These are phyloP conservation scores for Phenganax marumi DNA, from an alignment of 92 coral and sea anemone genomes.

Conservation along the genomic window DNA sequence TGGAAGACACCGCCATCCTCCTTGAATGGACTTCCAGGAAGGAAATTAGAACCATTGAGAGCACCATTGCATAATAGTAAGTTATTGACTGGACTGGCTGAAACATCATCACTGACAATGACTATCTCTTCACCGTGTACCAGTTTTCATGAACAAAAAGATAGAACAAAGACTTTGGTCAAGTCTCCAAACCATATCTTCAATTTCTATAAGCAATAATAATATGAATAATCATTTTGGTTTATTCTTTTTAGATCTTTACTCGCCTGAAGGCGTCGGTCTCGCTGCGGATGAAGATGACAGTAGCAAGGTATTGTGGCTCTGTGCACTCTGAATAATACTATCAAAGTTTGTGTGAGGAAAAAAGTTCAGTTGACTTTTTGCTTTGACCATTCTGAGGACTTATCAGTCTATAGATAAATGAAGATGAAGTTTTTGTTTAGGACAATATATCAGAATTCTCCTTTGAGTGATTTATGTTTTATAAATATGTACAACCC, in stretches of 20 bases:
- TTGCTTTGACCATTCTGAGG: neutral
- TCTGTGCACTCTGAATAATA: neutral
- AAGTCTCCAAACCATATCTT: neutral
- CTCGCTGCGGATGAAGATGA: slow-evolving; percentile 9
- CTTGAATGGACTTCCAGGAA: slow-evolving; percentile 77
- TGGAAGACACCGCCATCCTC: slow-evolving; percentile 73
- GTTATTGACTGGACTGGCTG: neutral
- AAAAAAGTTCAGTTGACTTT: neutral
- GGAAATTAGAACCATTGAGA: slow-evolving; percentile 79
- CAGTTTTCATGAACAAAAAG: neutral
- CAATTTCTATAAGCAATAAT: neutral
- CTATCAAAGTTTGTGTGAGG: neutral
- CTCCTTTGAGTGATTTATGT: neutral
- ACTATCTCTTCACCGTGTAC: neutral
- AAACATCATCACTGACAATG: neutral
- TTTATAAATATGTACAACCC: neutral
- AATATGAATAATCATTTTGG: neutral
- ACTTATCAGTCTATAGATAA: neutral
- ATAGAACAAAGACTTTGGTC: neutral
- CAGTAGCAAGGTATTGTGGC: slow-evolving; percentile 5
- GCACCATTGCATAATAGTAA: slow-evolving; percentile 48
- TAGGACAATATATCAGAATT: neutral
- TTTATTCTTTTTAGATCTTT: slow-evolving; percentile 14
- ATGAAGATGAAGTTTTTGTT: too few species aligned
- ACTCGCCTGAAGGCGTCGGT: slow-evolving; percentile 10